Evolutionary conservation across 2,797 vertebrate genomes (phyloP).

Genomic region (Pantherophis alleghaniensis): DNA sequence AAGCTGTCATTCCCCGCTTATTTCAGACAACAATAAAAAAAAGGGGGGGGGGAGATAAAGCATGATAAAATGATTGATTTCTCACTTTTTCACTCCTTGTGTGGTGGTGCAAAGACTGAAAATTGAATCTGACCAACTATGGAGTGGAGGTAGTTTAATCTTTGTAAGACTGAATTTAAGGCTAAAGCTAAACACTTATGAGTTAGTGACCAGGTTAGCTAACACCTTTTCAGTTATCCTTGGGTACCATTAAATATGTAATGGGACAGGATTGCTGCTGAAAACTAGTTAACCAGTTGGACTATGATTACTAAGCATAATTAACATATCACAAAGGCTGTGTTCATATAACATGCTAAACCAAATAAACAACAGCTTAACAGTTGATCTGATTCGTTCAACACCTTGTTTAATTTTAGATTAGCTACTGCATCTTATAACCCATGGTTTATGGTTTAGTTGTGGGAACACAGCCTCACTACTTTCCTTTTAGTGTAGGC

Average conservation of each 20-base stretch:
- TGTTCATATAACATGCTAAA: background rate
- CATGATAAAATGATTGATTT: background rate
- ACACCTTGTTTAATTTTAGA: background rate
- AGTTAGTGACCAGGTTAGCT: background rate
- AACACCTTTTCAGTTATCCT: background rate
- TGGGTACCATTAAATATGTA: background rate
- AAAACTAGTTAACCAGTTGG: background rate
- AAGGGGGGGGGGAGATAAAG: background rate
- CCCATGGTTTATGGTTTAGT: background rate
- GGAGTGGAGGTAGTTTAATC: background rate
- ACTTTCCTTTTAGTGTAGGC: background rate
- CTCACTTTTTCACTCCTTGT: background rate
- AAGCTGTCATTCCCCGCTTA: background rate
- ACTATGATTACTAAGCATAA: background rate
- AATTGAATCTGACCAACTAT: background rate
- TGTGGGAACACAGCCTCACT: background rate
- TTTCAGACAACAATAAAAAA: background rate
- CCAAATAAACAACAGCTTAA: background rate
- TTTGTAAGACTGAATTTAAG: background rate
- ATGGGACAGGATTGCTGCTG: background rate
- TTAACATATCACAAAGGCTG: background rate
- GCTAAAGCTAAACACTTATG: background rate
- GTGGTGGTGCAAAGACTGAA: background rate
- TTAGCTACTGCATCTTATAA: background rate
- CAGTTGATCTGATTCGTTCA: background rate